Conservation (phyloP, 2,113 vertebrate species). For the Ceyx cyanopectus region DNA sequence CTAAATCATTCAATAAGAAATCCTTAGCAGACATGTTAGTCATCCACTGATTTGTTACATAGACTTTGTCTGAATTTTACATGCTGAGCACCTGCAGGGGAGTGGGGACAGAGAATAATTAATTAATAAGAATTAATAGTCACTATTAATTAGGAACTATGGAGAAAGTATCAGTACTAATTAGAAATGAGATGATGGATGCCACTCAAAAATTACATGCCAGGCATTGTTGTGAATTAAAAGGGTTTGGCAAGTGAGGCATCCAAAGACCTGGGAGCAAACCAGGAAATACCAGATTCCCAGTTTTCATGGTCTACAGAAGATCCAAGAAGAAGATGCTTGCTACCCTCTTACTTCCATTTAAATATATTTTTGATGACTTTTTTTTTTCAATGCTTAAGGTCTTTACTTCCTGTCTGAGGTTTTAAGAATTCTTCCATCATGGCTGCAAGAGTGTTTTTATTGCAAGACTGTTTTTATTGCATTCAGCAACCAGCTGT, state of each 20-base stretch:
- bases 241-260: background rate
- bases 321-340: background rate
- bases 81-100: background rate
- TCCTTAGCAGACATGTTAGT: background rate
- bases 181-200: background rate
- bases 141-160: background rate
- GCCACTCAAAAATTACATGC: background rate
- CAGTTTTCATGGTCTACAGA: background rate
- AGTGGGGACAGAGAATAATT: fast-evolving
- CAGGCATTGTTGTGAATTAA: background rate
- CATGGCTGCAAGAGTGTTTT: background rate
- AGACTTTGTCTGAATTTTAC: background rate
- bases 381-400: background rate
- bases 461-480: background rate
- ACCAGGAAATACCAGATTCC: background rate
- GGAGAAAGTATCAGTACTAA: background rate
- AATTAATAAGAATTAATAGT: background rate
- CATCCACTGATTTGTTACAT: fast-evolving
- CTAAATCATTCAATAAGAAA: background rate
- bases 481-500: background rate
- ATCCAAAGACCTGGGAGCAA: background rate
- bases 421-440: slow-evolving; percentile 7
- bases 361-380: background rate
- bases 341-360: background rate
- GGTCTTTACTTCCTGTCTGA: background rate